Conservation (phyloP, 2,797 vertebrate species). For the Sebastes kiyomatsui region DNA sequence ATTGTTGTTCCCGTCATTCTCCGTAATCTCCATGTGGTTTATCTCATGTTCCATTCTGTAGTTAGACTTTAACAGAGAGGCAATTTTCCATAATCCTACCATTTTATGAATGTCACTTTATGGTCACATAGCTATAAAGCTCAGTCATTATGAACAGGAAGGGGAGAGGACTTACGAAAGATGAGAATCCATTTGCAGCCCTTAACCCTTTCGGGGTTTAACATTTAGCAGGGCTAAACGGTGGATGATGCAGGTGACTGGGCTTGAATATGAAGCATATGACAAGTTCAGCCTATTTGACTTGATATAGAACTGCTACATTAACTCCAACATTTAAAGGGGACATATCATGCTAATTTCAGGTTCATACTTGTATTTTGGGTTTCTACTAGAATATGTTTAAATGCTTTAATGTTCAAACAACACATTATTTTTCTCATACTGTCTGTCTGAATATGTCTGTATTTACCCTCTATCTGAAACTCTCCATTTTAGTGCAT, state of each 20-base stretch:
- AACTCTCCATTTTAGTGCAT: too few relatives aligned
- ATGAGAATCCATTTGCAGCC: neutral
- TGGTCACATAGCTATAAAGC: slow-evolving; percentile 23
- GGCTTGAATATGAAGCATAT: too few relatives aligned
- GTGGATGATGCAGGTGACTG: neutral
- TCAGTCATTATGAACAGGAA: neutral
- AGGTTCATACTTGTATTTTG: neutral
- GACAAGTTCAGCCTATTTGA: too few relatives aligned
- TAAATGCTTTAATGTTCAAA: too few relatives aligned
- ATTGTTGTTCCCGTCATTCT: neutral
- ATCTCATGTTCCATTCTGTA: neutral
- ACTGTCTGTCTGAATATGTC: too few relatives aligned
- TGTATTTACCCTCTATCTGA: too few relatives aligned
- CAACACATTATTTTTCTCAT: too few relatives aligned
- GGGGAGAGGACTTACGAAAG: neutral
- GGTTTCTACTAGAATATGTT: too few relatives aligned
- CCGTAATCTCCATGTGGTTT: neutral
- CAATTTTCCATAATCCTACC: neutral
- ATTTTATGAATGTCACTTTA: slow-evolving; percentile 42
- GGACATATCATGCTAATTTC: too few relatives aligned
- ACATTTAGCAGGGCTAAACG: neutral
- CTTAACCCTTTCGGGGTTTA: neutral
- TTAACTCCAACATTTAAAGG: too few relatives aligned
- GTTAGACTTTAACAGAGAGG: slow-evolving; percentile 40
- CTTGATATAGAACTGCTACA: too few relatives aligned